Evolutionary conservation across 1,140 invertebrate genomes (phyloP).

Genomic region (Apis florea): DNA sequence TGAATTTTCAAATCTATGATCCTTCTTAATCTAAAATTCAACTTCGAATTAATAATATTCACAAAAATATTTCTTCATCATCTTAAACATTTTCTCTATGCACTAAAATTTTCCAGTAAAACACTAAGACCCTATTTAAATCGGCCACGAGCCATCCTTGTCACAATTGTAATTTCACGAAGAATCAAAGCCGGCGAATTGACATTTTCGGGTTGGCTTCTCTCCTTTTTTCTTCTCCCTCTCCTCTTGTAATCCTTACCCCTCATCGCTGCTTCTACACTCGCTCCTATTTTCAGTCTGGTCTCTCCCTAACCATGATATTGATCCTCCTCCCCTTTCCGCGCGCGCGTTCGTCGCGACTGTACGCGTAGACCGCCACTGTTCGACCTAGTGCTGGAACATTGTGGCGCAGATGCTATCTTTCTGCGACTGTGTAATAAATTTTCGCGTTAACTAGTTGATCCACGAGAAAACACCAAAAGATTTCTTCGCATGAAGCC

Average conservation of each 20-base stretch:
- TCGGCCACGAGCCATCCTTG: constrained; percentile 7
- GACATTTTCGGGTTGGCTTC: constrained; percentile 59
- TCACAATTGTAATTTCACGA: constrained; percentile 54
- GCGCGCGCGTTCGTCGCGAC: constrained; percentile 39
- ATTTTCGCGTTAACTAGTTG: not conserved
- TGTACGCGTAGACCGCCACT: constrained; percentile 50
- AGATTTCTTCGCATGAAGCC: too few relatives aligned
- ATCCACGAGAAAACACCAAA: too few relatives aligned
- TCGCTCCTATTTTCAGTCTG: constrained; percentile 67
- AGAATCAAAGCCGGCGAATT: constrained; percentile 45
- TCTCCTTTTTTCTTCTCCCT: not conserved
- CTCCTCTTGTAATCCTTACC: constrained; percentile 62
- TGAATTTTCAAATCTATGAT: not conserved
- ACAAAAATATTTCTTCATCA: not conserved
- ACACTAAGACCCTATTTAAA: constrained; percentile 6
- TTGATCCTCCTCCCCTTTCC: constrained; percentile 73
- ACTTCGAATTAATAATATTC: not conserved
- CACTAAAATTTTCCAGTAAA: not conserved
- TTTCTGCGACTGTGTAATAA: not conserved
- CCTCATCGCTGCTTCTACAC: constrained; percentile 59
- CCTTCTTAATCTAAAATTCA: not conserved
- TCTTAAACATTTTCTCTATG: not conserved
- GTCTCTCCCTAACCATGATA: constrained; percentile 74
- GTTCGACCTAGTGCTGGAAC: constrained; percentile 63
- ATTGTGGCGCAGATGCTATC: constrained; percentile 45